Conservation (phyloP, 2,888 invertebrate species). For the Leptodirus hochenwartii region DNA sequence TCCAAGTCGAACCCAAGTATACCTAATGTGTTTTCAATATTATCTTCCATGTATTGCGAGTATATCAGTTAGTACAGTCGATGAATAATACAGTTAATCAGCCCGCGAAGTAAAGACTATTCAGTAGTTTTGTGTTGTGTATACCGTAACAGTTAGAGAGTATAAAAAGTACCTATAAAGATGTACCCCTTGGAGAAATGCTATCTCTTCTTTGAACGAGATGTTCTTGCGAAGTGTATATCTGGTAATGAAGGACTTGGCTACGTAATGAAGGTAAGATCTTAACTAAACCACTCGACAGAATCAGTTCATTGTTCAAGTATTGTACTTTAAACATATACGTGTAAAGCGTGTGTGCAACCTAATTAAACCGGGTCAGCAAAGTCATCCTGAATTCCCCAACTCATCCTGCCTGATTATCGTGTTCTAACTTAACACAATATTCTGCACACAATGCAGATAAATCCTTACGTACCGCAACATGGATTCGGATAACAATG, state of each 20-base stretch:
- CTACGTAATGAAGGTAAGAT: conserved; percentile 28
- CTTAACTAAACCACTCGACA: no score
- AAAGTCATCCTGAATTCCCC: conserved; percentile 6
- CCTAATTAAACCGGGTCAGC: conserved; percentile 3
- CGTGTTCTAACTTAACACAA: no score
- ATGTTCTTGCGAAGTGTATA: conserved; percentile 24
- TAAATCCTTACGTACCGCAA: no score
- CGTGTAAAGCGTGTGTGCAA: conserved; percentile 4
- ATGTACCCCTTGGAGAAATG: conserved; percentile 24
- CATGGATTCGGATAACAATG: no score
- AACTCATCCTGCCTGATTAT: no score
- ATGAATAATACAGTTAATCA: no score
- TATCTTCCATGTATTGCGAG: no score
- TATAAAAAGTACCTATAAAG: conserved; percentile 20
- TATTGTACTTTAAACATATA: conserved; percentile 8
- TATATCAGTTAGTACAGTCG: no score
- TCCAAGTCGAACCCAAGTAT: no score
- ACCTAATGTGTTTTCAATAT: no score
- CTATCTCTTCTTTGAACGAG: no score
- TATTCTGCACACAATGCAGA: no score
- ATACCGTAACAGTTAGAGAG: conserved; percentile 20
- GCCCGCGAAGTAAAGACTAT: conserved; percentile 24
- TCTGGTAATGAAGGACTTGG: conserved; percentile 25
- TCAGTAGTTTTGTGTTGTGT: conserved; percentile 27
- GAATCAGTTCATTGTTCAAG: conserved; percentile 11